Evolutionary conservation across 1,140 invertebrate genomes (phyloP), one percentile per base, ranked within the genome.

Genomic region (Aphelinus atriplicis): DNA sequence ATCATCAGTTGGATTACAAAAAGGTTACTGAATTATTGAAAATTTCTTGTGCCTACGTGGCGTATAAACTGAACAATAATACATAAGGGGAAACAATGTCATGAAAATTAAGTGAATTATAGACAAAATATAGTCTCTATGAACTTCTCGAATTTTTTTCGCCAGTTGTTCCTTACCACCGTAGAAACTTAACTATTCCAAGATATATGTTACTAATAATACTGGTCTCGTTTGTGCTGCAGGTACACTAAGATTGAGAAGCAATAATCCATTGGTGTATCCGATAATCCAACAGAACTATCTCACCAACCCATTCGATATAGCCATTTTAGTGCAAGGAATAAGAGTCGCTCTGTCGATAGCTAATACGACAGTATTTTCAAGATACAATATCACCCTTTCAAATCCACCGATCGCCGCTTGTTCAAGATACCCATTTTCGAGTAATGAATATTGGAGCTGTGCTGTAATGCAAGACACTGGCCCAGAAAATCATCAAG

Each of bases 401-500:
- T 85, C 82, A 60, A 83, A 85, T 72, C 75, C 78, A 0, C 84
- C 87, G 0, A 82, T 90, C 66, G 80, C 87, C 0, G 88, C 86
- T 0, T 92, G 91, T 70, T 84, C 93, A 78, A 87, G 89, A 64
- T 88, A 91, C 51, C 85, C 87, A 7, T 94, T 93, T 68, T 90
- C 91, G 0, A 92, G 91, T 69, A 91, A 94, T 76, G 90, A 90
- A 0, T 96, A 95, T 81, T 95, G 94, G 93, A 90, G 90, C 80
- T 96, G 95, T 80, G 93, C 94, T 0, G 89, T 94, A 5, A 85
- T 90, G 45, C 90, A 92, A 81, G 90, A 92, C 46, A 95, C 95
- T 0, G 93, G 92, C 0, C 93, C 94, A 0, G 94, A 96, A 84
- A 95, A 96, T 81, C 95, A 96, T 87, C 95, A 95, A 85, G 93